phyloP scores from a whole-genome alignment of 1,140 invertebrate genomes.

The Copidosoma floridanum region DNA sequence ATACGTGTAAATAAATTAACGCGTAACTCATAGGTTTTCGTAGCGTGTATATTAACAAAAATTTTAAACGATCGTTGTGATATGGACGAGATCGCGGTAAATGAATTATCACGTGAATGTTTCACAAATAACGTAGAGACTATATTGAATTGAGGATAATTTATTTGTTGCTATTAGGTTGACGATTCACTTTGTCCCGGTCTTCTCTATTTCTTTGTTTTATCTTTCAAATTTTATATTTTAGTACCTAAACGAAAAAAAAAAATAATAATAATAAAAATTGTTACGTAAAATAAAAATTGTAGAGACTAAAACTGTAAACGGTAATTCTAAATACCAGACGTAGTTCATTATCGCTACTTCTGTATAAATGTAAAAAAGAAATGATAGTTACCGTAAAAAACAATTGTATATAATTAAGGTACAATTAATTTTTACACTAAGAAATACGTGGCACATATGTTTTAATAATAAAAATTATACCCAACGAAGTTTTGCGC shows the following conservation, averaged over 20 bases:
- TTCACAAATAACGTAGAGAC: background rate
- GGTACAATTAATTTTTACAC: constrained; percentile 14
- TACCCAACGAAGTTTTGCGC: constrained; percentile 8
- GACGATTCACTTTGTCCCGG: constrained; percentile 1
- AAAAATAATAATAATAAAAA: background rate
- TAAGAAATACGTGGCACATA: constrained; percentile 3
- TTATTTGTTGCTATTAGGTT: background rate
- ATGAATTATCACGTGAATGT: background rate
- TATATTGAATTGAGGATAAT: background rate
- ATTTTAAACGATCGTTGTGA: background rate
- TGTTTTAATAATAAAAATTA: constrained; percentile 5
- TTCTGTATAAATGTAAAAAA: background rate
- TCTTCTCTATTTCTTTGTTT: constrained; percentile 16
- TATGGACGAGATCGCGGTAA: constrained; percentile 5
- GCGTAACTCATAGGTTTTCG: constrained; percentile 10
- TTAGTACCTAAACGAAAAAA: constrained; percentile 1
- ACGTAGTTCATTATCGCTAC: too few relatives aligned
- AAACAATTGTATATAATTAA: constrained; percentile 2
- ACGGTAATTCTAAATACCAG: constrained; percentile 16
- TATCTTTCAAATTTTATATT: constrained; percentile 21
- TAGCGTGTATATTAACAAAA: background rate
- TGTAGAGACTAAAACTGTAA: background rate
- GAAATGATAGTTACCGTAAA: too few relatives aligned
- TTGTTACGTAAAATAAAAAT: constrained; percentile 1
- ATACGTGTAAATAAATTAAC: background rate